These are phyloP conservation scores for Oxygymnocypris stewartii DNA, from an alignment of 2,113 vertebrate species.

Conservation along the genomic window DNA sequence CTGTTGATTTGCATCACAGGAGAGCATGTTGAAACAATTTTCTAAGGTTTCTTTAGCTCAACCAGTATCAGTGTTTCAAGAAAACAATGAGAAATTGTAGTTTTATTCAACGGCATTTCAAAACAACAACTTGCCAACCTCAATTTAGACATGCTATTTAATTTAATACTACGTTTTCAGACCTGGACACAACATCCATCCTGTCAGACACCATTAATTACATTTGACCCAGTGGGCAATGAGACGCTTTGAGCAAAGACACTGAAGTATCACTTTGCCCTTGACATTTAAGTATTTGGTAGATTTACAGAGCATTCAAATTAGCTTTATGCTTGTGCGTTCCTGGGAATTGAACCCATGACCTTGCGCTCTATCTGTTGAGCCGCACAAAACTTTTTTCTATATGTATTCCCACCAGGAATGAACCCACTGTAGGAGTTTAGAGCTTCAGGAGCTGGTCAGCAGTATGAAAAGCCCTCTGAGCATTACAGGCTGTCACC, in stretches of 20 bases:
- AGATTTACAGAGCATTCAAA: neutral
- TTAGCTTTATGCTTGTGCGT: neutral
- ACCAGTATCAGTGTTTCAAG: neutral
- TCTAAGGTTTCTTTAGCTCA: neutral
- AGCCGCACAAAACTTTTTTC: neutral
- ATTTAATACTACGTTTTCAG: constrained; percentile 3
- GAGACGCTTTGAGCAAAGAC: neutral
- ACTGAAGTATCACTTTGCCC: neutral
- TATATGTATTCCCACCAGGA: constrained; percentile 1
- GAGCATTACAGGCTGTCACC: constrained; percentile 11
- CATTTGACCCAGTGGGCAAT: neutral
- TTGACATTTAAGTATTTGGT: constrained; percentile 1
- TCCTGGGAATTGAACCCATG: constrained; percentile 10
- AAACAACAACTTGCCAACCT: constrained; percentile 1
- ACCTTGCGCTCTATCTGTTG: neutral
- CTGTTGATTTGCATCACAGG: neutral
- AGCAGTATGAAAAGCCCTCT: constrained; percentile 28
- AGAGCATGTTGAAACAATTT: constrained; percentile 13
- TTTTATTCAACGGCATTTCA: neutral
- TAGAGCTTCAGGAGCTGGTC: neutral
- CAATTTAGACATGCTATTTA: constrained; percentile 5
- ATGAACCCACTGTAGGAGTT: neutral
- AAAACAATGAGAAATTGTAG: constrained; percentile 12
- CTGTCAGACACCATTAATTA: constrained; percentile 15
- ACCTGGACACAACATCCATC: neutral